Evolutionary conservation across 30 jellyfish, hydroid and myxozoan species (phyloP).

Genomic region (Haliclystus octoradiatus): DNA sequence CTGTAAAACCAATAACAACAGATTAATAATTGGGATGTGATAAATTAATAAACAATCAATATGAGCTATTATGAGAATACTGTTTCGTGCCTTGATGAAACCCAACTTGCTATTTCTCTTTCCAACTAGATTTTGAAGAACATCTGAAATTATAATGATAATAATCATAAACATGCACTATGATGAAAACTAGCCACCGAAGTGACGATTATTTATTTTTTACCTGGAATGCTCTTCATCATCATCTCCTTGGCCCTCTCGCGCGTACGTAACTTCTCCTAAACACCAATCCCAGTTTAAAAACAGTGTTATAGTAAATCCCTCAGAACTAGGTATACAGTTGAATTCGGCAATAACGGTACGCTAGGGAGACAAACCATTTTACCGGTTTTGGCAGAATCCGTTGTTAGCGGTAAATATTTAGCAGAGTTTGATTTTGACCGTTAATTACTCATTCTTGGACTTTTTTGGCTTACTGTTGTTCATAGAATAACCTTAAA

Average conservation of each 20-base stretch:
- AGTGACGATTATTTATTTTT: not conserved
- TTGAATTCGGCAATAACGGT: no score
- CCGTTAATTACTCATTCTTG: no score
- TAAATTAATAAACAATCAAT: not conserved
- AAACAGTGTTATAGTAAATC: no score
- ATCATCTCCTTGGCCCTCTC: conserved; percentile 87
- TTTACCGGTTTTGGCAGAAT: no score
- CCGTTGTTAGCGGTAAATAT: no score
- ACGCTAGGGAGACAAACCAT: no score
- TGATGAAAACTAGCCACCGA: not conserved
- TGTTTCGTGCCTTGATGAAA: conserved; percentile 47
- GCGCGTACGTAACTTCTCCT: conserved; percentile 90
- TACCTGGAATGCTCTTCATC: conserved; percentile 95
- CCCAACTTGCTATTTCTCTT: conserved; percentile 83
- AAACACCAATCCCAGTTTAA: not conserved
- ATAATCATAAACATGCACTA: no score
- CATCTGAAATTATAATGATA: no score
- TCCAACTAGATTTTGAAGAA: conserved; percentile 77
- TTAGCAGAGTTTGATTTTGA: no score
- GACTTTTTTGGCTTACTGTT: no score
- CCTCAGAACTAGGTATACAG: no score
- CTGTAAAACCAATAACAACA: conserved; percentile 17
- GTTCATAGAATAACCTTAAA: no score
- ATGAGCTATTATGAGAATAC: not conserved
- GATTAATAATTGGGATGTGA: not conserved